Conservation (phyloP, 2,888 invertebrate species). For the Idaea aversata region DNA sequence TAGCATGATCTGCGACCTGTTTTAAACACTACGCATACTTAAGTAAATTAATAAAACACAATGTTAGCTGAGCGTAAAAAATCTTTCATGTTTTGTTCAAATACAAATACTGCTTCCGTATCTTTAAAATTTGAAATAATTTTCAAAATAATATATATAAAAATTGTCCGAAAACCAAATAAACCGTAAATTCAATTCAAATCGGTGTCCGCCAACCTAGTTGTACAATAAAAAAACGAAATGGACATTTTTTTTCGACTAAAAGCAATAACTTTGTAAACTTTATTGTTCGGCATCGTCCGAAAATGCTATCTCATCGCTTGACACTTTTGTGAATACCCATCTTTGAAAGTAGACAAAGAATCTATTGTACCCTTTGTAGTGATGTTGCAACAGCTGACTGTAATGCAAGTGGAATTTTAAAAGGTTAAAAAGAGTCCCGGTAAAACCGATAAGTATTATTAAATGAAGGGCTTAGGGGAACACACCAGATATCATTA, state of each 20-base stretch:
- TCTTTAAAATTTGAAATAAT: neutral
- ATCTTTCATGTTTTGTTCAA: neutral
- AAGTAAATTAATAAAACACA: neutral
- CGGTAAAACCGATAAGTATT: neutral
- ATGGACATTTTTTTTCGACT: constrained; percentile 14
- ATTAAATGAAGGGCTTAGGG: neutral
- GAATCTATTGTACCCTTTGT: constrained; percentile 3
- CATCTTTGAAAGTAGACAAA: neutral
- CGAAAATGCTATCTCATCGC: constrained; percentile 7
- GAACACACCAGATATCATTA: no score
- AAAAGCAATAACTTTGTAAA: constrained; percentile 11
- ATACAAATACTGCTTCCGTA: neutral
- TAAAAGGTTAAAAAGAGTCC: neutral
- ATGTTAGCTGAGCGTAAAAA: neutral
- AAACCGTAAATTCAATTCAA: neutral
- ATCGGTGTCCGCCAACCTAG: neutral
- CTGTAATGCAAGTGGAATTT: constrained; percentile 1
- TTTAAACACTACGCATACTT: neutral
- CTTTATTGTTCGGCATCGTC: constrained; percentile 12
- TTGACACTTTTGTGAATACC: neutral
- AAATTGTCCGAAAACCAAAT: no score
- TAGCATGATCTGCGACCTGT: neutral
- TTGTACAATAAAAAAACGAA: constrained; percentile 5
- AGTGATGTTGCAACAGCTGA: constrained; percentile 1
- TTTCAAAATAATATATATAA: no score